Percentiles rank a stretch among this genome's conserved stretches.
These are phyloP conservation scores for Austrofundulus limnaeus DNA, from an alignment of 2,113 vertebrate species.

Conservation along the genomic window DNA sequence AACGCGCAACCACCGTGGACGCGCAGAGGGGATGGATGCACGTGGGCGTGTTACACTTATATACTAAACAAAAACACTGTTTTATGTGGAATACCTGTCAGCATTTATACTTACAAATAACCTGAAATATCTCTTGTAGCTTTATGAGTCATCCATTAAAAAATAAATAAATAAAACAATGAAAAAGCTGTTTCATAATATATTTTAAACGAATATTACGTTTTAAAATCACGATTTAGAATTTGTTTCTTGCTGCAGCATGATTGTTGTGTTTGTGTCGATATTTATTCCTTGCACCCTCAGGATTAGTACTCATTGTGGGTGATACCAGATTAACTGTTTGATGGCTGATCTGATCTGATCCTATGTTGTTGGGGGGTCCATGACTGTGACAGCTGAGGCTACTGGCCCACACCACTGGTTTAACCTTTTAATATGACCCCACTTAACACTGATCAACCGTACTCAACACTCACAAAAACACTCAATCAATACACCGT, in stretches of 20 bases:
- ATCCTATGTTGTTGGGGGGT: conserved; percentile 36
- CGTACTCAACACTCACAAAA: conserved; percentile 17
- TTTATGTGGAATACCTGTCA: too few relatives aligned
- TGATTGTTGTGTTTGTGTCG: conserved; percentile 65
- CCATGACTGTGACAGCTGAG: conserved; percentile 19
- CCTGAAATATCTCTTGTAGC: too few relatives aligned
- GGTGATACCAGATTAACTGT: conserved; percentile 74
- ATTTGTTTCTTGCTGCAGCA: background rate
- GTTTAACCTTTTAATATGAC: conserved; percentile 46
- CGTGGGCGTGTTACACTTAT: conserved; percentile 1
- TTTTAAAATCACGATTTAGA: too few relatives aligned
- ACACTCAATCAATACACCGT: background rate
- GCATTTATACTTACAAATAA: too few relatives aligned
- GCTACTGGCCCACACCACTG: conserved; percentile 61
- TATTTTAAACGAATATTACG: too few relatives aligned
- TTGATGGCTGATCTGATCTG: conserved; percentile 69
- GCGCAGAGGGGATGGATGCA: conserved; percentile 18
- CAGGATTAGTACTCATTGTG: conserved; percentile 69
- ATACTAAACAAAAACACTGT: too few relatives aligned
- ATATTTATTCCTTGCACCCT: conserved; percentile 65
- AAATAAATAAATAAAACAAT: background rate
- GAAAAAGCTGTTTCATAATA: background rate
- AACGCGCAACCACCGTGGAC: conserved; percentile 60
- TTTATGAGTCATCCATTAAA: background rate
- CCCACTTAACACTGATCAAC: conserved; percentile 44